Evolutionary conservation across 2,113 vertebrate species (phyloP), one percentile per base, ranked within the genome.

Genomic region (Mormoops blainvillei): DNA sequence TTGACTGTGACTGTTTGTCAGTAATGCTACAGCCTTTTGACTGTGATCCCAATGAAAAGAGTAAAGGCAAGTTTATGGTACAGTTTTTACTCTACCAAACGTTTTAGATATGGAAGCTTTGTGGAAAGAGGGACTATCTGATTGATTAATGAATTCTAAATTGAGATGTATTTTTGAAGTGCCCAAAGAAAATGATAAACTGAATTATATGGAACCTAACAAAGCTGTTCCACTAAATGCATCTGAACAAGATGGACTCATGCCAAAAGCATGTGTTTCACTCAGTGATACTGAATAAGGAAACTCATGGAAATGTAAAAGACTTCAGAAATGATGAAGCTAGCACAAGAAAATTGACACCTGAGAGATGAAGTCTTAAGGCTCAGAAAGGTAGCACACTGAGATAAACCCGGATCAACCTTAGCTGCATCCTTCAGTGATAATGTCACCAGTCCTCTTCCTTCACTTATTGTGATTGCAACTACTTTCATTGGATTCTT

Each of bases 401-500:
- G 98, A 61, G 99, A 99, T 96, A 99, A 99, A 98, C 98, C 98
- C 97, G 98, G 98, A 86, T 98, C 99, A 88, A 98, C 99, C 97
- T 98, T 99, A 76, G 97, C 98, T 98, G 98, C 99, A 91, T 98
- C 99, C 93, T 99, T 99, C 98, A 99, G 99, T 98, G 99, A 99
- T 94, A 98, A 99, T 88, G 98, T 98, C 97, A 97, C 98, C 97
- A 98, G 99, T 98, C 99, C 99, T 98, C 99, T 99, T 97, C 99
- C 99, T 97, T 99, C 99, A 76, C 99, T 99, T 97, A 99, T 99
- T 95, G 99, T 99, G 97, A 99, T 99, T 98, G 99, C 99, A 98
- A 99, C 99, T 99, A 99, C 99, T 98, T 99, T 99, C 99, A 99
- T 99, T 96, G 99, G 99, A 98, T 99, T 99, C 99, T 99, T 99